phyloP scores from a whole-genome alignment of 2,113 vertebrate species.

The Bos javanicus region DNA sequence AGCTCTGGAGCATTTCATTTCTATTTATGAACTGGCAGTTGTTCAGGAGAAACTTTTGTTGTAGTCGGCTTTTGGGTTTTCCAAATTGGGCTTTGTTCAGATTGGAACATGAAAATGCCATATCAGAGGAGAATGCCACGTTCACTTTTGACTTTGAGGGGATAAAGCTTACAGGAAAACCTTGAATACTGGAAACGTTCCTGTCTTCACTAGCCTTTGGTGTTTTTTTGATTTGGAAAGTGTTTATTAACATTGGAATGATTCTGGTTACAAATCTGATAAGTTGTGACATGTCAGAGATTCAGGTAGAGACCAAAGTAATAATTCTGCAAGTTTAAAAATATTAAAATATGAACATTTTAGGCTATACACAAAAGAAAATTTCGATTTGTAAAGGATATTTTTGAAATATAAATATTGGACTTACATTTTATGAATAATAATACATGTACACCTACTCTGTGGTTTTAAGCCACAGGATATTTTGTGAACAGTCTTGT shows the following conservation, averaged over 20 bases:
- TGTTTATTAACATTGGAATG: background rate
- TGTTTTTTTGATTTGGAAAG: background rate
- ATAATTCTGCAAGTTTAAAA: background rate
- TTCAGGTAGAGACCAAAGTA: background rate
- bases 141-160: background rate
- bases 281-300: background rate
- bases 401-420: conserved; percentile 56
- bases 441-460: conserved; percentile 15
- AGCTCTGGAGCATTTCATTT: background rate
- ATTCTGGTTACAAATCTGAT: background rate
- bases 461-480: conserved; percentile 51
- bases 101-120: background rate
- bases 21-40: background rate
- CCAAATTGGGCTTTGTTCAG: background rate
- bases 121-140: background rate
- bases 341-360: background rate
- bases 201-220: background rate
- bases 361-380: background rate
- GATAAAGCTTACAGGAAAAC: background rate
- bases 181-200: background rate
- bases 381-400: background rate
- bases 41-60: background rate
- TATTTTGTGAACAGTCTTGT: conserved; percentile 51
- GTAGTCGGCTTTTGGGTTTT: background rate
- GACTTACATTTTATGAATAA: conserved; percentile 45